Evolutionary conservation across 2,797 vertebrate genomes (phyloP).

Genomic region (Hybognathus amarus): DNA sequence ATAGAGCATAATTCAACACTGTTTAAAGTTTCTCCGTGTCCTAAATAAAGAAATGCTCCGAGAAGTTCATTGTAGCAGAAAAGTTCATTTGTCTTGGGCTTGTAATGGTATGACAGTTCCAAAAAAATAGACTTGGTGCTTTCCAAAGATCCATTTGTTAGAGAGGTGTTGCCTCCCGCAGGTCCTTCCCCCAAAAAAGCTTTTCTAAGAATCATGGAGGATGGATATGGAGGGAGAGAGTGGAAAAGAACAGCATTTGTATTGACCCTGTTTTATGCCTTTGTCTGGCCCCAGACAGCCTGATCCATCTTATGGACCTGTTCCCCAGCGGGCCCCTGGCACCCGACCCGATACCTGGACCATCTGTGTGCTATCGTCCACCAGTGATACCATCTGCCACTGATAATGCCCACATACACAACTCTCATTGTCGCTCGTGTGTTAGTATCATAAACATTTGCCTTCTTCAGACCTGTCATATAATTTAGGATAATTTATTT

Average conservation of each 20-base stretch:
- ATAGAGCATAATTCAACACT: background rate
- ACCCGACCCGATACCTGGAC: conserved; percentile 27
- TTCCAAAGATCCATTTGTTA: background rate
- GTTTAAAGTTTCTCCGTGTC: background rate
- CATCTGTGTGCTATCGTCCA: conserved; percentile 32
- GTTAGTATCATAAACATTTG: background rate
- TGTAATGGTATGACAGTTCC: conserved; percentile 12
- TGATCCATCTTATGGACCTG: conserved; percentile 53
- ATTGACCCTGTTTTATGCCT: conserved; percentile 48
- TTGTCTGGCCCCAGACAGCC: conserved; percentile 42
- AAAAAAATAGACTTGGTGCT: background rate
- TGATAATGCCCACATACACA: background rate
- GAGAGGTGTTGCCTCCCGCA: background rate
- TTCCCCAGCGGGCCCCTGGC: conserved; percentile 38
- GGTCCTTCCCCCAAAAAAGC: background rate
- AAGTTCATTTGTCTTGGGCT: conserved; percentile 29
- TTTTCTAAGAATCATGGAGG: background rate
- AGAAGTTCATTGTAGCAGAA: background rate
- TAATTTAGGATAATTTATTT: background rate
- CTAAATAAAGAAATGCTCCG: background rate
- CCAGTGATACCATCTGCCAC: conserved; percentile 42
- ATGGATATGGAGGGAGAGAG: background rate
- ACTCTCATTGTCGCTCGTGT: background rate
- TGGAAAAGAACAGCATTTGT: background rate
- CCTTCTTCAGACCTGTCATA: background rate